phyloP scores from a whole-genome alignment of 2,113 vertebrate species.

The Columba livia region DNA sequence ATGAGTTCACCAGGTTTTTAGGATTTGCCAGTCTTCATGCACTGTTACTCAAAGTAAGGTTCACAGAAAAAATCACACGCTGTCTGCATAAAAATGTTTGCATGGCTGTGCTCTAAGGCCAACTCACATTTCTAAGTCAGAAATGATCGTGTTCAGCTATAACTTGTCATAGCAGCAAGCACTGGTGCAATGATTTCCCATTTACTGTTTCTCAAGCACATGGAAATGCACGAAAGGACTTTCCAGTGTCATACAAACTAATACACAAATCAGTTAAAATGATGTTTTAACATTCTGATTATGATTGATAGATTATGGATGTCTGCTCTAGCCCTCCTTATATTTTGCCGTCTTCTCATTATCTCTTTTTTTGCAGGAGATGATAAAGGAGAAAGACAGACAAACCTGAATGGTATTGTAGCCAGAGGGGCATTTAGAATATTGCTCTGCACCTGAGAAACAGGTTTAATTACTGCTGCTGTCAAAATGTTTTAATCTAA shows the following conservation, averaged over 20 bases:
- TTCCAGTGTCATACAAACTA: background rate
- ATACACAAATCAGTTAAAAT: background rate
- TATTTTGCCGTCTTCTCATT: slow-evolving; percentile 48
- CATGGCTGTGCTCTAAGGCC: background rate
- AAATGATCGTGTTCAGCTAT: background rate
- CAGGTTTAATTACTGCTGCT: slow-evolving; percentile 73
- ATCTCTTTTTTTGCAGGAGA: slow-evolving; percentile 49
- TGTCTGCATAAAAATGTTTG: background rate
- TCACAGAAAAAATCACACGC: background rate
- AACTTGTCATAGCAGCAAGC: background rate
- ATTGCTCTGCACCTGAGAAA: slow-evolving; percentile 74
- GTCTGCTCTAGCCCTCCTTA: background rate
- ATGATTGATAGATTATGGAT: slow-evolving; percentile 17
- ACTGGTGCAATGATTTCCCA: background rate
- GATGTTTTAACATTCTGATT: slow-evolving; percentile 25
- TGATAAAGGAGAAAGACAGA: slow-evolving; percentile 39
- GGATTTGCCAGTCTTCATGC: background rate
- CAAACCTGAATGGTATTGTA: slow-evolving; percentile 56
- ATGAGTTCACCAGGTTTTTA: background rate
- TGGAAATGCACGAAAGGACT: background rate
- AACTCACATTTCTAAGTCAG: slow-evolving; percentile 7
- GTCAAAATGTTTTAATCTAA: slow-evolving; percentile 78
- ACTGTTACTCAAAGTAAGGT: background rate
- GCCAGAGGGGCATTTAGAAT: slow-evolving; percentile 72
- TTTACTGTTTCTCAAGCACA: background rate